Conservation (phyloP, 2,113 vertebrate genomes). For the Tauraco erythrolophus region DNA sequence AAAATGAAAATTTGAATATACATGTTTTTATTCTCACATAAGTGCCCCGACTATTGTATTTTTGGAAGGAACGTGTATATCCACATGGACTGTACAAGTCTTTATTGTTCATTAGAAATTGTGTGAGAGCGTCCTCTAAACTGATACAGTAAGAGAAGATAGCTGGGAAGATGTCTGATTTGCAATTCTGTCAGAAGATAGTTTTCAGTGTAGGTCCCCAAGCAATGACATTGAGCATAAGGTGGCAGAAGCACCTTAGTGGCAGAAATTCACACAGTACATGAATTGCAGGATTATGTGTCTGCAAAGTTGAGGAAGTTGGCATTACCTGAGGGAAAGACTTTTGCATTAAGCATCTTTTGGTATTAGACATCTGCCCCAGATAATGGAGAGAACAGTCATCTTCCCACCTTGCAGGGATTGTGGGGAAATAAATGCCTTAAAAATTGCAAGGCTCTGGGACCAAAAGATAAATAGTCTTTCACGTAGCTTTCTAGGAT, state of each 20-base stretch:
- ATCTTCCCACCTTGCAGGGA: neutral
- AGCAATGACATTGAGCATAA: neutral
- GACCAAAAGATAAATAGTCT: neutral
- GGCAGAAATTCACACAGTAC: neutral
- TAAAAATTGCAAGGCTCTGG: neutral
- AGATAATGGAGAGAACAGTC: neutral
- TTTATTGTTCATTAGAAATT: neutral
- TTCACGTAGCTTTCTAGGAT: neutral
- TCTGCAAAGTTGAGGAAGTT: neutral
- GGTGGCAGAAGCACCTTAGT: neutral
- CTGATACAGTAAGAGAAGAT: neutral
- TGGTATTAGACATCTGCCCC: neutral
- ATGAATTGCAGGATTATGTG: neutral
- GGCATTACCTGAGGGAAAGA: neutral
- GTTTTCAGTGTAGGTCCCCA: neutral
- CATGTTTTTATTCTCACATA: accelerated
- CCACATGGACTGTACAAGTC: neutral
- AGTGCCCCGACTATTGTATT: neutral
- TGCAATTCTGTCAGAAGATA: neutral
- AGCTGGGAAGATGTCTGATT: neutral
- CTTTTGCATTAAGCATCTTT: neutral
- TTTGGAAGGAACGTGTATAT: neutral
- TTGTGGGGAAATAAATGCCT: neutral
- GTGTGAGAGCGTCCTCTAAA: neutral
- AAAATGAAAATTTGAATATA: neutral